These are phyloP conservation scores for Chorisops tibialis DNA, from an alignment of 2,888 invertebrate species.

Conservation along the genomic window DNA sequence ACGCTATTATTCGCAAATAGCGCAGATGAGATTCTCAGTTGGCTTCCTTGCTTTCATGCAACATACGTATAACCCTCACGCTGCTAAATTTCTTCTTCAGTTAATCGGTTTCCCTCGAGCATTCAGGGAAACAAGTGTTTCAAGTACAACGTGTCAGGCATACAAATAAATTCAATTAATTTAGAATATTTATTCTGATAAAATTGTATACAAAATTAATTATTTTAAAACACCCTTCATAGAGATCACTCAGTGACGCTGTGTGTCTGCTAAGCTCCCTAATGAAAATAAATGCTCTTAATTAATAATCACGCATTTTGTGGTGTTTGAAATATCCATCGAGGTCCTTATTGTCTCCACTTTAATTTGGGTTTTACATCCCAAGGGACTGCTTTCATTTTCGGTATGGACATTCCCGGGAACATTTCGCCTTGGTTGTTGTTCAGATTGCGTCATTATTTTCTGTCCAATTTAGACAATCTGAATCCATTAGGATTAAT, in stretches of 20 bases:
- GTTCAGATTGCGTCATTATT: too few relatives aligned
- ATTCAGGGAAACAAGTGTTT: constrained; percentile 35
- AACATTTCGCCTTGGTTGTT: too few relatives aligned
- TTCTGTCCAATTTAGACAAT: too few relatives aligned
- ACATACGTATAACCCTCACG: not conserved
- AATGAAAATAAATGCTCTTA: constrained; percentile 53
- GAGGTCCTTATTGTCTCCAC: too few relatives aligned
- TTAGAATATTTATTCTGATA: constrained; percentile 32
- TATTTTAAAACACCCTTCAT: constrained; percentile 34
- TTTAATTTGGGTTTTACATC: too few relatives aligned
- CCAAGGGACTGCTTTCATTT: too few relatives aligned
- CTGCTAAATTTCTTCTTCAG: not conserved
- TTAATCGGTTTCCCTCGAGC: constrained; percentile 30
- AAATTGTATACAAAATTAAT: constrained; percentile 34
- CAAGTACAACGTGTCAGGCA: constrained; percentile 36
- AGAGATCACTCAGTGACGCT: constrained; percentile 22
- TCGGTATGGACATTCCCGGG: too few relatives aligned
- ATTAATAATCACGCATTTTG: constrained; percentile 54
- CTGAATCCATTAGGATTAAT: too few relatives aligned
- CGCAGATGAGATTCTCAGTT: constrained; percentile 16
- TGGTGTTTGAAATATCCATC: constrained; percentile 36
- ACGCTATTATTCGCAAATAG: constrained; percentile 8
- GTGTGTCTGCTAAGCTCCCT: constrained; percentile 43
- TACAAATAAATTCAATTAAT: constrained; percentile 39
- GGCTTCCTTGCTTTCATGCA: not conserved